These are phyloP conservation scores for Eulemur macaco DNA, from an alignment of 2,113 vertebrate genomes.

Conservation along the genomic window DNA sequence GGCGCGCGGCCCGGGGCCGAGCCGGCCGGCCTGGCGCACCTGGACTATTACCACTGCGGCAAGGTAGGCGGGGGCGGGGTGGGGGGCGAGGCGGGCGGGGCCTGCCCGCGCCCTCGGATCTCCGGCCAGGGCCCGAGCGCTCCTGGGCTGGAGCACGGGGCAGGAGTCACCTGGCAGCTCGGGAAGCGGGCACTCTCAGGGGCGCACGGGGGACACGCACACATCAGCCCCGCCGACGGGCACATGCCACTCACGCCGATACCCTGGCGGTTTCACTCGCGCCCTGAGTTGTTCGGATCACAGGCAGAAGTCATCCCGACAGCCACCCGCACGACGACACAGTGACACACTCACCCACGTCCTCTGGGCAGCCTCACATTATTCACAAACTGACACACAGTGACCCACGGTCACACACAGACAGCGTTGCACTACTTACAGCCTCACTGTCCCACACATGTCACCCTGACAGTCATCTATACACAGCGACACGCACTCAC, in stretches of 20 bases:
- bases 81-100: not conserved
- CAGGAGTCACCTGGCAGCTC: not conserved
- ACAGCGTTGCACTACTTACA: not conserved
- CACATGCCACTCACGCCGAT: not conserved
- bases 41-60: slow-evolving; percentile 98
- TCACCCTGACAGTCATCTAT: not conserved
- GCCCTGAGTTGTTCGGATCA: not conserved
- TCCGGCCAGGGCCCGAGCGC: not conserved
- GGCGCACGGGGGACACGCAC: not conserved
- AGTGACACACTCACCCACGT: not conserved
- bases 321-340: slow-evolving; percentile 46
- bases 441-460: slow-evolving; percentile 17
- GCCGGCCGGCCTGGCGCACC: slow-evolving; percentile 91
- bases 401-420: not conserved
- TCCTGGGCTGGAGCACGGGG: slow-evolving; percentile 34
- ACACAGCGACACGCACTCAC: not conserved
- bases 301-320: slow-evolving; percentile 56
- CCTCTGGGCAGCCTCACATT: not conserved
- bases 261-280: not conserved
- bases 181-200: not conserved
- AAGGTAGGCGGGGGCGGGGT: slow-evolving; percentile 88
- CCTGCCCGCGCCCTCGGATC: slow-evolving; percentile 41
- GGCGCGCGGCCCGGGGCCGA: slow-evolving; percentile 94
- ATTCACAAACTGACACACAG: not conserved
- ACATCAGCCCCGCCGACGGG: slow-evolving; percentile 40